phyloP scores from a whole-genome alignment of 1,140 invertebrate genomes.

The Drosophila subpulchrella region DNA sequence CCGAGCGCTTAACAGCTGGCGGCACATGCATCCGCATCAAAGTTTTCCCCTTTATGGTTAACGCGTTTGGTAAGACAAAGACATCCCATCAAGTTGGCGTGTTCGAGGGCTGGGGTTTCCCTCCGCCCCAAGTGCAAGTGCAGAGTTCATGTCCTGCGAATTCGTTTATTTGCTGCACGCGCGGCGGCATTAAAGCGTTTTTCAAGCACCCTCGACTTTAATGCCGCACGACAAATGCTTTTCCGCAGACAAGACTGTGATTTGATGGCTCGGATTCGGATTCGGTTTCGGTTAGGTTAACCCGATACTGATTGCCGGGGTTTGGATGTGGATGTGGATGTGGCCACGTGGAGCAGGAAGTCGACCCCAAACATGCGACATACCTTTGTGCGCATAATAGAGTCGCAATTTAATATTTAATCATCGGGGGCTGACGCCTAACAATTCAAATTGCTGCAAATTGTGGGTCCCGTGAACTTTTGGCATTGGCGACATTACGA shows the following conservation, averaged over 20 bases:
- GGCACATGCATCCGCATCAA: constrained; percentile 26
- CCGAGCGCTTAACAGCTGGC: constrained; percentile 25
- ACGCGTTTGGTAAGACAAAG: constrained; percentile 41
- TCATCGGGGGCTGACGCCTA: constrained; percentile 24
- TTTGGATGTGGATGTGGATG: background rate
- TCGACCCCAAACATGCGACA: background rate
- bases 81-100: constrained; percentile 37
- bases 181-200: constrained; percentile 31
- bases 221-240: constrained; percentile 25
- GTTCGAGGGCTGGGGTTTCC: constrained; percentile 6
- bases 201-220: constrained; percentile 38
- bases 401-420: constrained; percentile 55
- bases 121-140: constrained; percentile 34
- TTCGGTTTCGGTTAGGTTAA: constrained; percentile 31
- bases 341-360: constrained; percentile 8
- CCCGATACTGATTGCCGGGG: constrained; percentile 34
- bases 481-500: constrained; percentile 52
- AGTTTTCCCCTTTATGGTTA: constrained; percentile 29
- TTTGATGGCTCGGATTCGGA: constrained; percentile 44
- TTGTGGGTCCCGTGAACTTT: constrained; percentile 40
- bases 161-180: constrained; percentile 46
- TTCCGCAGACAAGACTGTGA: constrained; percentile 18
- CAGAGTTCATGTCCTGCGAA: constrained; percentile 49
- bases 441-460: constrained; percentile 60
- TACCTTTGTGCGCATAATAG: constrained; percentile 31